Conservation (phyloP, 2,797 vertebrate species). For the Phaenicophaeus curvirostris region DNA sequence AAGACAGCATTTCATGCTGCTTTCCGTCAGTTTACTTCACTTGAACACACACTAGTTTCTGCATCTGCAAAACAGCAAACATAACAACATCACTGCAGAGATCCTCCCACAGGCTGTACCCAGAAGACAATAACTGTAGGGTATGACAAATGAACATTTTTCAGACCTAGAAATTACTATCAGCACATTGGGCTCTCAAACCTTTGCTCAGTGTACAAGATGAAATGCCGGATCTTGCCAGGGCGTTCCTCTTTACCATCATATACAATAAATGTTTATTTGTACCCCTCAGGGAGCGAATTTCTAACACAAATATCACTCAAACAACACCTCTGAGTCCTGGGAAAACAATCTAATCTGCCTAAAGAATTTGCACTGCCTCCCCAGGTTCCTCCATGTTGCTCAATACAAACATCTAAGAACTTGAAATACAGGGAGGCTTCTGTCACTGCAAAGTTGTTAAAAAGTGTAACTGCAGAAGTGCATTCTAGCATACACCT, state of each 20-base stretch:
- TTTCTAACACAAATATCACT: constrained; percentile 52
- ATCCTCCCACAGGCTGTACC: not conserved
- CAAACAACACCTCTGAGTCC: constrained; percentile 3
- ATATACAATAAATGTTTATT: constrained; percentile 46
- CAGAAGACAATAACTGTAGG: not conserved
- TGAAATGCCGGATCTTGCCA: constrained; percentile 46
- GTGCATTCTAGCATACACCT: not conserved
- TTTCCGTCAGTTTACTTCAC: not conserved
- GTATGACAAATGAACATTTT: not conserved
- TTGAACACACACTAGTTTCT: not conserved
- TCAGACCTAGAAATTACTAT: not conserved
- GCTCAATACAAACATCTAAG: constrained; percentile 16
- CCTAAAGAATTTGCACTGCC: constrained; percentile 41
- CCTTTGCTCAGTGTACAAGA: not conserved
- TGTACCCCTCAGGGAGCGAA: constrained; percentile 64
- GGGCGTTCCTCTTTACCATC: constrained; percentile 34
- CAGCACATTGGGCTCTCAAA: not conserved
- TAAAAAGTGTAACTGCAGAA: not conserved
- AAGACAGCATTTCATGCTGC: not conserved
- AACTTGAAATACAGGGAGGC: not conserved
- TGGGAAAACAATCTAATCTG: constrained; percentile 41
- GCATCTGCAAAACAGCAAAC: not conserved
- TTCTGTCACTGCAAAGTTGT: not conserved
- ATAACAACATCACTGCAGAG: fast-evolving
- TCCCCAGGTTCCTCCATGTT: not conserved